A percentile compares a stretch with the other conserved stretches of the same genome.
These are phyloP conservation scores for Allacma fusca DNA, from an alignment of 2,888 invertebrate genomes.

Conservation along the genomic window DNA sequence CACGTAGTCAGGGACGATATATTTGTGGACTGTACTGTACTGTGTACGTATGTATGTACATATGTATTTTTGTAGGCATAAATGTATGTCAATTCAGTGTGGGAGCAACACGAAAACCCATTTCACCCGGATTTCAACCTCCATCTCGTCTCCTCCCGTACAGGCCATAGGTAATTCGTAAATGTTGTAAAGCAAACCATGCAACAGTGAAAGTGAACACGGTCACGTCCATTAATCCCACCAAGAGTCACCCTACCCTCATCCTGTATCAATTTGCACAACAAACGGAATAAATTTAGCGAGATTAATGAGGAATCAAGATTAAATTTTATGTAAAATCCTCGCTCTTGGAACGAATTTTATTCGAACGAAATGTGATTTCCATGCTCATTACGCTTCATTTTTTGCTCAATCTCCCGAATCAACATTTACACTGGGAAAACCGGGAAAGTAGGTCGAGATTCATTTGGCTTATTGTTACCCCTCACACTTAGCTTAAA, in stretches of 20 bases:
- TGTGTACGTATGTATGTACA: too few species aligned
- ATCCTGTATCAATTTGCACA: neutral
- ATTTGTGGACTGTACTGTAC: too few species aligned
- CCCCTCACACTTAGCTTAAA: neutral
- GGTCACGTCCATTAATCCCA: too few species aligned
- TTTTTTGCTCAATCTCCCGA: neutral
- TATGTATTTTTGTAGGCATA: too few species aligned
- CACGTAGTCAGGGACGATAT: neutral
- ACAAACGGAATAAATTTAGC: slow-evolving; percentile 5
- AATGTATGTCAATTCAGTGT: too few species aligned
- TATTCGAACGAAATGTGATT: neutral
- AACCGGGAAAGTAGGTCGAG: neutral
- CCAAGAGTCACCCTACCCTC: too few species aligned
- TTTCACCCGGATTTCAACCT: neutral
- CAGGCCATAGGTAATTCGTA: too few species aligned
- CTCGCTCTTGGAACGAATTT: neutral
- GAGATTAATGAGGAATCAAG: neutral
- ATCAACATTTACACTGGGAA: neutral
- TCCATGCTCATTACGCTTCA: slow-evolving; percentile 2
- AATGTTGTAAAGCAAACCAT: too few species aligned
- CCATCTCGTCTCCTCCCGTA: neutral
- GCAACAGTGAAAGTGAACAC: too few species aligned
- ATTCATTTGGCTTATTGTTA: neutral
- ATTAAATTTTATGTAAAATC: neutral
- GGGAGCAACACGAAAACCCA: neutral